phyloP scores from a whole-genome alignment of 2,888 invertebrate species.

The Melangyna quadrimaculata region DNA sequence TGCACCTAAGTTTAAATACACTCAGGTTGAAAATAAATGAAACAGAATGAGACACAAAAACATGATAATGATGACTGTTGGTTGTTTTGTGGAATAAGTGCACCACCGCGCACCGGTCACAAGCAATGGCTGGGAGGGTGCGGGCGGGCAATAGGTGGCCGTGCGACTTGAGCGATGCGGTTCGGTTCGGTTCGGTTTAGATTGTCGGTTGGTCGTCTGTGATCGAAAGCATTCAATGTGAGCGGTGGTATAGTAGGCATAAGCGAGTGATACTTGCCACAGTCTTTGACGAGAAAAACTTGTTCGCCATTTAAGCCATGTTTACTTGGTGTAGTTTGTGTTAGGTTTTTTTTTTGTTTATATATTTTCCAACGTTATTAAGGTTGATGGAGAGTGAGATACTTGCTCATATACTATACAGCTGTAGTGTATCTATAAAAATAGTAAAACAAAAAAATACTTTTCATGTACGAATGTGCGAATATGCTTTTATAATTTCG shows the following conservation, averaged over 20 bases:
- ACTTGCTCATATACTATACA: constrained; percentile 11
- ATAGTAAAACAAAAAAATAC: constrained; percentile 8
- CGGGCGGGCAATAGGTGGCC: neutral
- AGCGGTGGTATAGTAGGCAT: constrained; percentile 16
- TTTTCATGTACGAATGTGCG: constrained; percentile 38
- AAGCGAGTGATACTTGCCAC: constrained; percentile 30
- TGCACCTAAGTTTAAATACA: neutral
- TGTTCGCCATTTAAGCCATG: constrained; percentile 69
- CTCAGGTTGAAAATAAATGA: constrained; percentile 41
- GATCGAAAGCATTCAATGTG: constrained; percentile 68
- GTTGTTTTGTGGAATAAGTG: constrained; percentile 19
- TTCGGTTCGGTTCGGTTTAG: neutral
- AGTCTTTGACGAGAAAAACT: constrained; percentile 66
- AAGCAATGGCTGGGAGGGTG: neutral
- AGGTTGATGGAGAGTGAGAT: constrained; percentile 58
- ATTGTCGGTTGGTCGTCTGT: neutral
- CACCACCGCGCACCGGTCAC: neutral
- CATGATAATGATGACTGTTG: constrained; percentile 47
- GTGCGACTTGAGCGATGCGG: neutral
- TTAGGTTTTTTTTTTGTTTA: constrained; percentile 13
- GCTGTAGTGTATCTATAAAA: neutral
- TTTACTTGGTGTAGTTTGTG: constrained; percentile 59
- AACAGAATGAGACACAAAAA: constrained; percentile 62
- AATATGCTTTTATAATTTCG: constrained; percentile 70
- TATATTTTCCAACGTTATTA: constrained; percentile 47